Percentiles rank a stretch among this genome's conserved stretches.
These are phyloP conservation scores for Nothobranchius kuhntae DNA, from an alignment of 2,113 vertebrate genomes.

Conservation along the genomic window DNA sequence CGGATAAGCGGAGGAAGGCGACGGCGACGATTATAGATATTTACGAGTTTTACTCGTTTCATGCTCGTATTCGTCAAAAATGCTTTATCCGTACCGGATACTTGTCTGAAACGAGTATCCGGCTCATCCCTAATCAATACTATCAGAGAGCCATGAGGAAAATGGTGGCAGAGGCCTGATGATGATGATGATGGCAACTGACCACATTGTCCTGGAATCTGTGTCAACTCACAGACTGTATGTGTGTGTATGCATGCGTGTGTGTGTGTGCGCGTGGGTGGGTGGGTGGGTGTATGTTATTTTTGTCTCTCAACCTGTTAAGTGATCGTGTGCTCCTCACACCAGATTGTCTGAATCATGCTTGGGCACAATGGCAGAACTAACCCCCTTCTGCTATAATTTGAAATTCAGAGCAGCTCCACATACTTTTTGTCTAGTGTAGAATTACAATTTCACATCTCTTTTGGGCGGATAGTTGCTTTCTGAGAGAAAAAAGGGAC, in stretches of 20 bases:
- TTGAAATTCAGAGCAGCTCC: constrained; percentile 73
- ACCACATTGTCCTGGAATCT: constrained; percentile 11
- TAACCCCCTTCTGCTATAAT: constrained; percentile 74
- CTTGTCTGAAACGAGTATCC: no score
- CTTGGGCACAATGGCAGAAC: constrained; percentile 64
- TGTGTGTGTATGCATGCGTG: constrained; percentile 8
- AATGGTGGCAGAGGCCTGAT: not conserved
- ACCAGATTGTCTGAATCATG: constrained; percentile 70
- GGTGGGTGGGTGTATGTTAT: not conserved
- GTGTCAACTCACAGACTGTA: constrained; percentile 19
- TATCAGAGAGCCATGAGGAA: no score
- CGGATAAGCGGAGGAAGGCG: no score
- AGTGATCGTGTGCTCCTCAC: constrained; percentile 46
- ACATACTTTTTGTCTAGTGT: constrained; percentile 63
- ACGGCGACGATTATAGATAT: no score
- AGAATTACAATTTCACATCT: constrained; percentile 74
- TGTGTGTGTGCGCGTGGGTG: constrained; percentile 13
- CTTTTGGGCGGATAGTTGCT: constrained; percentile 61
- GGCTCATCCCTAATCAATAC: no score
- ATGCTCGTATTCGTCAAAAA: no score
- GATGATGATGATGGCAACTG: constrained; percentile 1
- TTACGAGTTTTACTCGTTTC: not conserved
- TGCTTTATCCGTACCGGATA: no score
- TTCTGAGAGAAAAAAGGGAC: constrained; percentile 30
- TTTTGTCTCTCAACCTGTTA: constrained; percentile 48